Base-by-base conservation (phyloP, 1,140 invertebrate species). In the Medauroidea extradentata region DNA sequence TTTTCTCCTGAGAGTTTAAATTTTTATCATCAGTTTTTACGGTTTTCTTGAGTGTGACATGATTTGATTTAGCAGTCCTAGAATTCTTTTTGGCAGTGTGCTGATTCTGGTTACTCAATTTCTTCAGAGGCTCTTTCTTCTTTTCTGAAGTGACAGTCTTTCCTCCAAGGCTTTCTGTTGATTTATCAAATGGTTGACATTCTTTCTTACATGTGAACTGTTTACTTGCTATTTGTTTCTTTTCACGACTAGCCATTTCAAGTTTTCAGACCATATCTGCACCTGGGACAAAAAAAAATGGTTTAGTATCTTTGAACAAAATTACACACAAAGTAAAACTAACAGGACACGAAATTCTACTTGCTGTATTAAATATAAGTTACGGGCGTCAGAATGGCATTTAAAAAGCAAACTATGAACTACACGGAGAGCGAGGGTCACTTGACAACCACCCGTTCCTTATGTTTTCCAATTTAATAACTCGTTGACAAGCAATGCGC, bases 181-280 rank as follows among this genome's bases (percentile, higher is more conserved):
- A n/a, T 25, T 49, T 57, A 16, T 57, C 55, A 1, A n/a, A n/a
- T 49, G 29, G 29, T 34, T 4, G 29, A 34, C 29, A 34, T 34
- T 48, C 44, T 38, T 57, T 57, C 16, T 11, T 49, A 49, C 25
- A 19, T 18, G 27, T 48, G 21, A 57, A 16, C 19, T 57, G 48
- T 18, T 57, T 57, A 57, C 19, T 44, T 25, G 23, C 16, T 14
- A 48, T 29, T 21, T 8, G 19, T 38, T 44, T 57, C 27, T 48
- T 57, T 24, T 57, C 55, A n/a, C 55, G 34, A 44, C 24, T 19
- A 57, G 55, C 55, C 55, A 57, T 57, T 38, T 44, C 27, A 57
- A 24, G 29, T 57, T 18, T n/a, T 48, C 55, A 57, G 38, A 25
- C 53, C 23, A 41, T 43, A 55, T 55, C 38, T 42, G 53, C 27